A percentile compares a stretch with the other conserved stretches of the same genome.
These are phyloP conservation scores for Lumbricus terrestris DNA, from an alignment of 2,888 invertebrate species.

Conservation along the genomic window DNA sequence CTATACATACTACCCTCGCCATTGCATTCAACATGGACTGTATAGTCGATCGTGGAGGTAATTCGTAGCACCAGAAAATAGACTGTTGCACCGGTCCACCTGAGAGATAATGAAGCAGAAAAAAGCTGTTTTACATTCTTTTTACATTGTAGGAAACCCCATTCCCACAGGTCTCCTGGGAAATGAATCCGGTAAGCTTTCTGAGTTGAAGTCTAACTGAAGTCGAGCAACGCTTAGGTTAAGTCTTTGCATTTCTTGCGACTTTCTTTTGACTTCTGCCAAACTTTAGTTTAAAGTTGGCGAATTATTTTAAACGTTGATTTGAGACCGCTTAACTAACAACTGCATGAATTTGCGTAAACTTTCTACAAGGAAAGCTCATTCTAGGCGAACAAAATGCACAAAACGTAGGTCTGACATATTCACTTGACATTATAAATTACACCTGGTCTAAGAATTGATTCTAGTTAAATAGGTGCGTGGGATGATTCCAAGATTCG, in stretches of 20 bases:
- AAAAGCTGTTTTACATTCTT: too few relatives aligned
- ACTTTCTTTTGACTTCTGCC: neutral
- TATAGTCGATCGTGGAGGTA: too few relatives aligned
- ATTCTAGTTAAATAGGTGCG: neutral
- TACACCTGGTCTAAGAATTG: neutral
- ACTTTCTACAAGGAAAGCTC: neutral
- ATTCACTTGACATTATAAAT: neutral
- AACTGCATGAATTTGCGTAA: neutral
- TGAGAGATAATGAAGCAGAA: too few relatives aligned
- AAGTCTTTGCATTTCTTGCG: neutral
- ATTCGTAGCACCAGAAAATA: too few relatives aligned
- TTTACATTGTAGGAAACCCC: neutral
- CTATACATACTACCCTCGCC: too few relatives aligned
- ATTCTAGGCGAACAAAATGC: neutral
- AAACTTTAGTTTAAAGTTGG: neutral
- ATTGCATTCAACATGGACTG: too few relatives aligned
- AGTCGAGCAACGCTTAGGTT: too few relatives aligned
- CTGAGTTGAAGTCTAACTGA: neutral
- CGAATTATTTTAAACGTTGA: neutral
- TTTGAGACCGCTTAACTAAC: too few relatives aligned
- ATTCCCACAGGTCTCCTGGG: neutral
- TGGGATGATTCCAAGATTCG: neutral
- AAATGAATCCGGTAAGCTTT: neutral
- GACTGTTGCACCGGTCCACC: too few relatives aligned
- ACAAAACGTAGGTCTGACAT: neutral